Base-by-base conservation (phyloP, 2,888 invertebrate genomes). In the Xestia c-nigrum region DNA sequence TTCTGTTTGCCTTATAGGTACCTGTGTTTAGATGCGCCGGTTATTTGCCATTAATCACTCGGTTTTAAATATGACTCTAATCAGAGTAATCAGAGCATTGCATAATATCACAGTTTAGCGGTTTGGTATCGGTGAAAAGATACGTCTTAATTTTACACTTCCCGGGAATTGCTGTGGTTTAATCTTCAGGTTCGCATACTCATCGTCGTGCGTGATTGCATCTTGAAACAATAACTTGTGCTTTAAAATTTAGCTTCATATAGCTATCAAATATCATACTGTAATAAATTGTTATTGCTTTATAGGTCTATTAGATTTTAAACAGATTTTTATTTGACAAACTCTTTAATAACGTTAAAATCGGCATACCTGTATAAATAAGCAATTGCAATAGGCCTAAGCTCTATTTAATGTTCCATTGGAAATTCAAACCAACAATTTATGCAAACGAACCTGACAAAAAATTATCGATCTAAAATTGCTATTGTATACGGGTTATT, bases 1-100 rank as follows among this genome's bases (percentile, higher is more conserved):
- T 83, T 85, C 72, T 67, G 67, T 68, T 84, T 38, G 70, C 63
- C 70, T 47, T 77, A 55, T 57, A 46, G n/a, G n/a, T 43, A 76
- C 74, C 55, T 12, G 69, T 47, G 70, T 52, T 73, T 57, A 67
- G n/a, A 67, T 72, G 61, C 66, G 55, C 7, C 40, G 24, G 70
- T 70, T 43, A 66, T 69, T 61, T 74, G 46, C 52, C 47, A 10
- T 50, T 72, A 72, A 76, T 70, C 24, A 47, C n/a, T 50, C 12
- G 7, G 43, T 59, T 31, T 31, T 61, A 21, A 59, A 71, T 61
- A 50, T 55, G 12, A 31, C 10, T n/a, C 63, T 71, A 47, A 19
- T 47, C 59, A 73, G 16, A 12, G 19, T 71, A 47, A 19, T 47
- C 59, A 73, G 16, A 12, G 19, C 10, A 46, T 65, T 64, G 70